Evolutionary conservation across 2,113 vertebrate species (phyloP).

Genomic region (Opisthocomus hoazin): DNA sequence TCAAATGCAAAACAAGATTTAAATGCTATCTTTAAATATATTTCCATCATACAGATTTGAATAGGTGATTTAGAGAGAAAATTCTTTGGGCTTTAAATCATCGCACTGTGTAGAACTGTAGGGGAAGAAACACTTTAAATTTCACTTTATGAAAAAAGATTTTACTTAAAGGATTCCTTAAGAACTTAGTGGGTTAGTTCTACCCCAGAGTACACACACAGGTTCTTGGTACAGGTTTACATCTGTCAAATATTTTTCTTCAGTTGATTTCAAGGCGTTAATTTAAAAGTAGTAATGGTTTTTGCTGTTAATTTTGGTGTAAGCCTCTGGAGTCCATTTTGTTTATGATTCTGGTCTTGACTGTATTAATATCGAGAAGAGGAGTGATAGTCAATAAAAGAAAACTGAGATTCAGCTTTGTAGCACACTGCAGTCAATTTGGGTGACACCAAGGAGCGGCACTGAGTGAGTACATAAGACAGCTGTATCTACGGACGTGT

Average conservation of each 20-base stretch:
- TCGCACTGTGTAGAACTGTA: fast-evolving
- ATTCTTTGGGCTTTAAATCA: not conserved
- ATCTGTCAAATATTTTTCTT: not conserved
- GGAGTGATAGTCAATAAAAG: not conserved
- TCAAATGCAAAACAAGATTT: conserved; percentile 20
- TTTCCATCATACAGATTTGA: conserved; percentile 8
- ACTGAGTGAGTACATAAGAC: not conserved
- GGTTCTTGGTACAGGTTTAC: not conserved
- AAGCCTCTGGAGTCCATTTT: not conserved
- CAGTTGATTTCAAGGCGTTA: not conserved
- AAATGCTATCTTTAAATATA: conserved; percentile 21
- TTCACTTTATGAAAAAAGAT: not conserved
- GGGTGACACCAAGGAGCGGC: not conserved
- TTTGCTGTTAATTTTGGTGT: not conserved
- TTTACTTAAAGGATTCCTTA: not conserved
- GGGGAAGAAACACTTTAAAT: not conserved
- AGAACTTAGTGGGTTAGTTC: not conserved
- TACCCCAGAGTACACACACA: fast-evolving
- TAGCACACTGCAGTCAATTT: not conserved
- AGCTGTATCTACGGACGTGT: fast-evolving
- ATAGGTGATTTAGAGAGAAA: not conserved
- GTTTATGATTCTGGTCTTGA: not conserved
- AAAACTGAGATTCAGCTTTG: not conserved
- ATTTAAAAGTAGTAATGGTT: not conserved
- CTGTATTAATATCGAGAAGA: not conserved